Evolutionary conservation across 2,888 invertebrate species (phyloP).

Genomic region (Tetragonula carbonaria): DNA sequence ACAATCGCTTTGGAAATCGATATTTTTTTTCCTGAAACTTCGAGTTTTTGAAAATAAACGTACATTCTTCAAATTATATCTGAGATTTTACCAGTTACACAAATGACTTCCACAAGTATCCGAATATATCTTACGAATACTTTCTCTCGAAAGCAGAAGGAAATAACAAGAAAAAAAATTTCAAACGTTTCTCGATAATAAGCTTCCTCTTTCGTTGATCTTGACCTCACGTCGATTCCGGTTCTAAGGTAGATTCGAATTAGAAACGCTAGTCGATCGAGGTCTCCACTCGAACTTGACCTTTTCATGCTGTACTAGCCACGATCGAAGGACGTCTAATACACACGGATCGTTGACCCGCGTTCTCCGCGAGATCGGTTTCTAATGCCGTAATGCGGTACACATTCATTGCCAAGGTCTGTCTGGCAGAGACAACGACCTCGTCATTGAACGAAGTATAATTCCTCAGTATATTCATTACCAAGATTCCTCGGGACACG

Average conservation of each 20-base stretch:
- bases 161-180: too few species aligned
- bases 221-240: slow-evolving; percentile 52
- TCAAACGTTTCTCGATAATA: neutral
- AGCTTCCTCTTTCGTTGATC: slow-evolving; percentile 55
- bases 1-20: too few species aligned
- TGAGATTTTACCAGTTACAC: too few species aligned
- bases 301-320: slow-evolving; percentile 39
- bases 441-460: slow-evolving; percentile 13
- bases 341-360: slow-evolving; percentile 4
- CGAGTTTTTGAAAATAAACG: too few species aligned
- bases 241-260: slow-evolving; percentile 51
- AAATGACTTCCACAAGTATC: too few species aligned
- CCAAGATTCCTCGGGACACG: slow-evolving; percentile 29
- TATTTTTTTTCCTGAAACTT: too few species aligned
- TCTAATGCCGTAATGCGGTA: slow-evolving; percentile 46
- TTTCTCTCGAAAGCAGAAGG: neutral
- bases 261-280: slow-evolving; percentile 38
- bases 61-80: too few species aligned
- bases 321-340: slow-evolving; percentile 48
- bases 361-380: slow-evolving; percentile 21
- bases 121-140: too few species aligned
- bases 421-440: slow-evolving; percentile 23
- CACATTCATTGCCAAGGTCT: slow-evolving; percentile 45
- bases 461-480: too few species aligned
- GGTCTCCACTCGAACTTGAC: slow-evolving; percentile 63